Evolutionary conservation across 2,113 vertebrate species (phyloP), one percentile per base, ranked within the genome.

Genomic region (Alosa alosa): DNA sequence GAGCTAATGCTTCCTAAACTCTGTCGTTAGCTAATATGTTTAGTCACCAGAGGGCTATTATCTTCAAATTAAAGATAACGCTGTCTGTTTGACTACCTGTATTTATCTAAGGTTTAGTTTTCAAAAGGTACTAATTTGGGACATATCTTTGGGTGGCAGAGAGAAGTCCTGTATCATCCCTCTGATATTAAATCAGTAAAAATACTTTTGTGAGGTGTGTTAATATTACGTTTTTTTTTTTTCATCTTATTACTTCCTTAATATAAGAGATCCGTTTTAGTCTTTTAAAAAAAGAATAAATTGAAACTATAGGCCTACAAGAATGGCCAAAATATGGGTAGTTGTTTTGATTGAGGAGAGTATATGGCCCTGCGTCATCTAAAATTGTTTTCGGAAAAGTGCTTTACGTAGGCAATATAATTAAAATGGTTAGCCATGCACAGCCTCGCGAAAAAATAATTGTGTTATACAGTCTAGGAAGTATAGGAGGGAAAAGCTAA

Each of bases 31-130:
- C 25, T 78, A 39, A 78, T 39, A 13, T 78, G 31, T 78, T 78
- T 39, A 39, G 72, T 78, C 72, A 17, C 31, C 31, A 78, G 81
- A 81, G 45, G 55, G 41, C 60, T 82, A 86, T 84, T 82, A 83
- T 83, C 52, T 86, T 87, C 75, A 88, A 88, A 86, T 87, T 87
- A 75, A 85, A 86, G 84, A 87, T 90, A 86, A 88, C 84, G 83
- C 44, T 18, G 47, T 86, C 60, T 88, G 86, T 85, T 87, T 86
- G 82, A 84, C 86, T 84, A 84, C 75, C 7, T 86, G 9, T 94
- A 87, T 92, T 91, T 90, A 86, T 91, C 89, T 89, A 91, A 89
- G 89, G 83, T 92, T 90, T 31, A 36, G 81, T 83, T 90, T n/a
- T 86, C 84, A 86, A 89, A 88, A 39, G 86, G 86, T 83, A 45